A percentile compares a stretch with the other conserved stretches of the same genome.
These are phyloP conservation scores for Astreopora myriophthalma DNA, from an alignment of 64 coral and sea anemone species.

Conservation along the genomic window DNA sequence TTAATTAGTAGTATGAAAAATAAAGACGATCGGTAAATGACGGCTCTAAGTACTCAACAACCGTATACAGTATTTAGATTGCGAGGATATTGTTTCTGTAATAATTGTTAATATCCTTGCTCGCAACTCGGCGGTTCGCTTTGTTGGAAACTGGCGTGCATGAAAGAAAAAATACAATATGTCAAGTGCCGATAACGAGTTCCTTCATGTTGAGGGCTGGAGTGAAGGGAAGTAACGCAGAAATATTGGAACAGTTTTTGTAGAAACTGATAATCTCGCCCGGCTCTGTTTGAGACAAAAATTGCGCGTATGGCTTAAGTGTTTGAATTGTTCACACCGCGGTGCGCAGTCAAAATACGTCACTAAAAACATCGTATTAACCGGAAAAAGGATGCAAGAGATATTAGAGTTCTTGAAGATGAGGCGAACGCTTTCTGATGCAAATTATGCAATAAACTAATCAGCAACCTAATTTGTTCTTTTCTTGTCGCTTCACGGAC, in stretches of 20 bases:
- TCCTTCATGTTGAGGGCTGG: not conserved
- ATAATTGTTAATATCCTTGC: constrained; percentile 89
- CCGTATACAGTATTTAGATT: constrained; percentile 77
- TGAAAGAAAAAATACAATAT: constrained; percentile 77
- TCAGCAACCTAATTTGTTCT: constrained; percentile 87
- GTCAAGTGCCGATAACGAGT: constrained; percentile 44
- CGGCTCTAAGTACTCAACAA: constrained; percentile 74
- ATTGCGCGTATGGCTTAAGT: not conserved
- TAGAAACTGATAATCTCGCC: not conserved
- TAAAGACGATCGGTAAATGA: constrained; percentile 93
- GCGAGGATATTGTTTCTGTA: constrained; percentile 88
- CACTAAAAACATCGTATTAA: constrained; percentile 26
- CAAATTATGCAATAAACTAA: constrained; percentile 99
- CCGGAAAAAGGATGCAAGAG: constrained; percentile 91
- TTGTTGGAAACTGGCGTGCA: constrained; percentile 66
- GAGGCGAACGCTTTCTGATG: constrained; percentile 94
- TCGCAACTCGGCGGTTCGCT: constrained; percentile 77
- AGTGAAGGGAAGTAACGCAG: constrained; percentile 10
- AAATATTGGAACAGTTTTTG: not conserved
- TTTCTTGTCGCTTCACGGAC: constrained; percentile 87
- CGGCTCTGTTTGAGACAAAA: not conserved
- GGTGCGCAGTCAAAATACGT: constrained; percentile 24
- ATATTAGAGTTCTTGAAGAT: constrained; percentile 78
- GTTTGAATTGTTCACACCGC: not conserved
- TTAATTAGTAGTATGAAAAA: constrained; percentile 95